Evolutionary conservation across 2,113 vertebrate species (phyloP).

Genomic region (Cyrtonyx montezumae): DNA sequence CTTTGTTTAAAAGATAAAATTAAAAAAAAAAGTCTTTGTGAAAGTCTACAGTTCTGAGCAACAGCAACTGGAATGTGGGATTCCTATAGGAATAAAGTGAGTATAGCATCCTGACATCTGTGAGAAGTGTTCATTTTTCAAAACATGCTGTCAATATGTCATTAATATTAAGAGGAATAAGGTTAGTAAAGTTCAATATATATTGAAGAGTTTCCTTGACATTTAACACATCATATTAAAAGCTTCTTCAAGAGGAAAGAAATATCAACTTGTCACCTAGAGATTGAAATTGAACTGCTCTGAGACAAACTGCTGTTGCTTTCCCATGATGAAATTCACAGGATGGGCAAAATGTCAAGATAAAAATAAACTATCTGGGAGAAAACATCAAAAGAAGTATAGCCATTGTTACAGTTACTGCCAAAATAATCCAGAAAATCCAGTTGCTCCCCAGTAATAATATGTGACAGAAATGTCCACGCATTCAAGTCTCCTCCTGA

Average conservation of each 20-base stretch:
- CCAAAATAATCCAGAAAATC: conserved; percentile 72
- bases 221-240: conserved; percentile 85
- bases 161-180: conserved; percentile 85
- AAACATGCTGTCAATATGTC: conserved; percentile 77
- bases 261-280: conserved; percentile 83
- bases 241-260: conserved; percentile 82
- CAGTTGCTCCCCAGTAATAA: conserved; percentile 43
- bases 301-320: conserved; percentile 83
- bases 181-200: conserved; percentile 80
- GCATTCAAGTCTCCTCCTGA: conserved; percentile 52
- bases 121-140: conserved; percentile 57
- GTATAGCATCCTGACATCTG: conserved; percentile 46
- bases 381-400: conserved; percentile 53
- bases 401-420: conserved; percentile 72
- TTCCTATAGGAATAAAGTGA: conserved; percentile 35
- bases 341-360: conserved; percentile 82
- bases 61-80: neutral
- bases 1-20: neutral
- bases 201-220: conserved; percentile 79
- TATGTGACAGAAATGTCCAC: conserved; percentile 35
- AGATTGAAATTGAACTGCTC: conserved; percentile 80
- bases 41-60: neutral
- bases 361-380: conserved; percentile 76
- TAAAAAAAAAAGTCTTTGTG: neutral
- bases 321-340: conserved; percentile 77